Evolutionary conservation across 53 echinoderm and acorn worm genomes (phyloP).

Genomic region (Echinarachnius parma): DNA sequence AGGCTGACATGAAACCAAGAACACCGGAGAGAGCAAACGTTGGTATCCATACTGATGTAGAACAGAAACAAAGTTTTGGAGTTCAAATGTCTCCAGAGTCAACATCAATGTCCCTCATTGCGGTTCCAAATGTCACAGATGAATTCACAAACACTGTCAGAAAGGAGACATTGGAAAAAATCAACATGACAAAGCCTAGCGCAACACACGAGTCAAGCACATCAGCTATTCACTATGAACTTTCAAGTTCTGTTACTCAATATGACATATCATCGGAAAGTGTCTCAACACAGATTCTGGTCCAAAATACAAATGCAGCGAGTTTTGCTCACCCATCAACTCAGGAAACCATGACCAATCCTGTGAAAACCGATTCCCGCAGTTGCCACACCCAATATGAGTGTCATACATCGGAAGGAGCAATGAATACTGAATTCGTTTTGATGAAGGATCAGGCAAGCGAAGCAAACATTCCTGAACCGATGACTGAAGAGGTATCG

Average conservation of each 20-base stretch:
- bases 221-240: neutral
- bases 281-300: constrained; percentile 3
- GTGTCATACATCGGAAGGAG: neutral
- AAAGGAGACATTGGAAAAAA: neutral
- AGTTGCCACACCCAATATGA: constrained; percentile 31
- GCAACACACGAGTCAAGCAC: constrained; percentile 7
- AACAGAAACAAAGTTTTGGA: neutral
- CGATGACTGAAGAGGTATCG: neutral
- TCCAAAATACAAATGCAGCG: constrained; percentile 14
- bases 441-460: constrained; percentile 27
- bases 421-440: constrained; percentile 29
- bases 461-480: constrained; percentile 20
- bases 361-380: neutral
- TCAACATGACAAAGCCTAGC: neutral
- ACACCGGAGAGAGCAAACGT: neutral
- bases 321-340: neutral
- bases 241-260: constrained; percentile 22
- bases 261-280: constrained; percentile 5
- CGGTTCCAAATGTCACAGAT: neutral
- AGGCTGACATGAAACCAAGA: neutral
- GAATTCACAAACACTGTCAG: constrained; percentile 2
- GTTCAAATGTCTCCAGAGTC: constrained; percentile 14
- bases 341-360: constrained; percentile 5
- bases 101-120: constrained; percentile 1
- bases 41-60: constrained; percentile 32